Conservation (phyloP, 2,888 invertebrate species). For the Panorpa germanica region DNA sequence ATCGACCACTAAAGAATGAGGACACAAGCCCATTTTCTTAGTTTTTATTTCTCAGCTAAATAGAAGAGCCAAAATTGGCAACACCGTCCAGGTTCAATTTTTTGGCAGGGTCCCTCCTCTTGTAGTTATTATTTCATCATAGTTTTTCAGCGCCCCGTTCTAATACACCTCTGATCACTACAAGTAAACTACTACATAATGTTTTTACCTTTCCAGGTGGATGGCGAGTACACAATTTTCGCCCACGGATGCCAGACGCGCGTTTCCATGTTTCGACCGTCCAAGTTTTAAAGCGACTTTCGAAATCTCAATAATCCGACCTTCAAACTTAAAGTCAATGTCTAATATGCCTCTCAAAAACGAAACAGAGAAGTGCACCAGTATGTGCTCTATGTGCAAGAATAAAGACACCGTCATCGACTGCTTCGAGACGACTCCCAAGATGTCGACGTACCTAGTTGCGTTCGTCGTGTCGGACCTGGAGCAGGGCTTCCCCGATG, state of each 20-base stretch:
- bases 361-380: no score
- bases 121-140: not conserved
- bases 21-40: no score
- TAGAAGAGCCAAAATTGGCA: no score
- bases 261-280: slow-evolving; percentile 80
- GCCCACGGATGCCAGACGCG: slow-evolving; percentile 56
- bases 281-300: slow-evolving; percentile 66
- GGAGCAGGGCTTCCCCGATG: slow-evolving; percentile 18
- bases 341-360: slow-evolving; percentile 47
- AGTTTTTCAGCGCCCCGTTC: not conserved
- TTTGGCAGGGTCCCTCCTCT: not conserved
- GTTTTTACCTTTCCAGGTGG: slow-evolving; percentile 31
- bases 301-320: slow-evolving; percentile 42
- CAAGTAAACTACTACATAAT: not conserved
- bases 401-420: slow-evolving; percentile 16
- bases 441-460: slow-evolving; percentile 60
- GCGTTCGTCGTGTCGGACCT: slow-evolving; percentile 39
- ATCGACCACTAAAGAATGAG: no score
- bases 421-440: slow-evolving; percentile 38
- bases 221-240: slow-evolving; percentile 67
- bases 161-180: no score
- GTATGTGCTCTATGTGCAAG: no score
- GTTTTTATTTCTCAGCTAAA: no score
- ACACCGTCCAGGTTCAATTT: no score
- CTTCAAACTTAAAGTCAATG: slow-evolving; percentile 26